A percentile compares a stretch with the other conserved stretches of the same genome.
phyloP scores from a whole-genome alignment of 2,888 invertebrate genomes.

The Dicranocentrus wangi region DNA sequence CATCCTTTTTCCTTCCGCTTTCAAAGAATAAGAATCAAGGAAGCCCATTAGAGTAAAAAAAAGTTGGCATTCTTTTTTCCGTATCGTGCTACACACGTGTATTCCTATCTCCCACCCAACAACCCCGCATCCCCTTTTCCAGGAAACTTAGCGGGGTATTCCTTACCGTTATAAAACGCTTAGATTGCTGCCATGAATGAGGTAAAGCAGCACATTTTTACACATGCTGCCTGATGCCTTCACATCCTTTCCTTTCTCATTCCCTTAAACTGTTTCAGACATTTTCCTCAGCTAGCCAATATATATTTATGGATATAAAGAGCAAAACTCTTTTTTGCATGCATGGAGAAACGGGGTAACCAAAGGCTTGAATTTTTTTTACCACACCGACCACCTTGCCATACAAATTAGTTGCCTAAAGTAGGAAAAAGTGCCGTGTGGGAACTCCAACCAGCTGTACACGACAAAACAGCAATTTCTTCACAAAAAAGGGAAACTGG shows the following conservation, averaged over 20 bases:
- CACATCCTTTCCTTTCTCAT: too few species aligned
- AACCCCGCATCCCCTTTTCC: too few species aligned
- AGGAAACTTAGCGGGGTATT: too few species aligned
- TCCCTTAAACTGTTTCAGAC: neutral
- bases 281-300: neutral
- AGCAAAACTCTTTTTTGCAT: neutral
- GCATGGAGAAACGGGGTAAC: neutral
- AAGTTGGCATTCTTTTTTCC: conserved; percentile 35
- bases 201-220: neutral
- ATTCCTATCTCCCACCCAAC: too few species aligned
- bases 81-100: neutral
- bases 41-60: conserved; percentile 51
- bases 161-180: too few species aligned
- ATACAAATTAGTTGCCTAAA: conserved; percentile 9
- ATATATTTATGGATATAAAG: neutral
- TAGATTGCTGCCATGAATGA: neutral
- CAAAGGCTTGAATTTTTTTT: neutral
- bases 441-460: conserved; percentile 4
- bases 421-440: conserved; percentile 2
- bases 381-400: neutral
- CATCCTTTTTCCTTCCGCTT: conserved; percentile 35
- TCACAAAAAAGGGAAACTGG: neutral
- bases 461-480: neutral
- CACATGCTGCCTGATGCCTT: neutral
- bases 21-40: conserved; percentile 42